A percentile compares a stretch with the other conserved stretches of the same genome.
Evolutionary conservation across 1,140 invertebrate species (phyloP).

Genomic region (Amphibalanus amphitrite): DNA sequence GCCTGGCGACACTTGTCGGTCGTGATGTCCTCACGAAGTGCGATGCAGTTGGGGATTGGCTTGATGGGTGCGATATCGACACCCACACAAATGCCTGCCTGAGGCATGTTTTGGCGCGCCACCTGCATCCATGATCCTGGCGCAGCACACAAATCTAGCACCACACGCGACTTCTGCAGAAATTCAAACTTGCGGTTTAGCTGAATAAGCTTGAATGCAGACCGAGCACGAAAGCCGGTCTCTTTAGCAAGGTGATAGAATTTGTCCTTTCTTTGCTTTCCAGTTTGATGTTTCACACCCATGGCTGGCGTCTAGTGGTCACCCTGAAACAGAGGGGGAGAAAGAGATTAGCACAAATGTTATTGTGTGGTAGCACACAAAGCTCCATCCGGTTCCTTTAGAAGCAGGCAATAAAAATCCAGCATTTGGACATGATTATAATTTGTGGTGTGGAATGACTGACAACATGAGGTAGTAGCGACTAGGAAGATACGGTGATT

Average conservation of each 20-base stretch:
- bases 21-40: slow-evolving; percentile 86
- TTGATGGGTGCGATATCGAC: slow-evolving; percentile 95
- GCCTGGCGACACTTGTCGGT: slow-evolving; percentile 58
- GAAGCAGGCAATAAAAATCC: too few species aligned
- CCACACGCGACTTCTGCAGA: slow-evolving; percentile 84
- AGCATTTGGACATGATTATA: too few species aligned
- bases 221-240: slow-evolving; percentile 70
- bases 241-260: slow-evolving; percentile 98
- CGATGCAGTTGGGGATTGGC: slow-evolving; percentile 74
- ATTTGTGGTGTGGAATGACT: slow-evolving; percentile 7
- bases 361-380: too few species aligned
- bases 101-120: slow-evolving; percentile 93
- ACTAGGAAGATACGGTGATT: too few species aligned
- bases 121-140: slow-evolving; percentile 99
- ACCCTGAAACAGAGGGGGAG: neutral
- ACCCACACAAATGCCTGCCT: slow-evolving; percentile 84
- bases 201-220: slow-evolving; percentile 97
- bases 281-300: slow-evolving; percentile 93
- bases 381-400: too few species aligned
- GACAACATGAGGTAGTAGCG: too few species aligned
- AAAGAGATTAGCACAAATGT: neutral
- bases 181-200: slow-evolving; percentile 95
- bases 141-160: slow-evolving; percentile 95
- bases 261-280: slow-evolving; percentile 95
- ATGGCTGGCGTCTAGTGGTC: slow-evolving; percentile 32